These are phyloP conservation scores for Sinosuthora webbiana DNA, from an alignment of 2,113 vertebrate species.

Conservation along the genomic window DNA sequence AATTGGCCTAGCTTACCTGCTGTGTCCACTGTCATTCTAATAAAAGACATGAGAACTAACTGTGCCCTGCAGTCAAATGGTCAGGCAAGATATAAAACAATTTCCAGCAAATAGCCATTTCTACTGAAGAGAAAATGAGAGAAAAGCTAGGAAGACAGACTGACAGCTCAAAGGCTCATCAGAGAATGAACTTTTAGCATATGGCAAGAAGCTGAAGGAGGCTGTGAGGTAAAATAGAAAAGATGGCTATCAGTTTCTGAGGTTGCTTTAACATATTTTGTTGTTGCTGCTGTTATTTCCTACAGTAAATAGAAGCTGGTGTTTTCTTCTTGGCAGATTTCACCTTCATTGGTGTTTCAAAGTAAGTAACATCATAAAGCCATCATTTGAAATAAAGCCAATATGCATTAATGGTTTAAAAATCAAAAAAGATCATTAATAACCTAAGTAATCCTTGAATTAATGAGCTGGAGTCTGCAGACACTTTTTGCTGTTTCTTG, in stretches of 20 bases:
- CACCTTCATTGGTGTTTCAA: neutral
- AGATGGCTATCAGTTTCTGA: neutral
- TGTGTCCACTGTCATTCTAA: neutral
- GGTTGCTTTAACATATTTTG: neutral
- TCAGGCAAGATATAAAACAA: conserved; percentile 48
- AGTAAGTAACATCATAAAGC: neutral
- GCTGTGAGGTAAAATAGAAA: neutral
- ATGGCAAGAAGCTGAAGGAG: conserved; percentile 4
- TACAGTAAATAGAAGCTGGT: neutral
- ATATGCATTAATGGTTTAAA: neutral
- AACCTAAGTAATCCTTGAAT: conserved; percentile 31
- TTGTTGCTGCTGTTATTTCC: neutral
- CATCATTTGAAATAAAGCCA: conserved; percentile 22
- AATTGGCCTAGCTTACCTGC: conserved; percentile 46
- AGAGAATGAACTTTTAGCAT: conserved; percentile 26
- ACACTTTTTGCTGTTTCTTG: conserved; percentile 3
- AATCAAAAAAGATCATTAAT: conserved; percentile 27
- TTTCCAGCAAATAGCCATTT: conserved; percentile 49
- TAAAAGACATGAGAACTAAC: conserved; percentile 42
- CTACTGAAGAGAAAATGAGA: conserved; percentile 17
- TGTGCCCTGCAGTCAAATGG: conserved; percentile 48
- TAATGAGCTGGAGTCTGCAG: conserved; percentile 17
- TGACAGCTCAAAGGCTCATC: conserved; percentile 63
- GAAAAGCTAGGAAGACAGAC: conserved; percentile 31
- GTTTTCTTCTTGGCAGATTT: neutral